Base-by-base conservation (phyloP, 2,113 vertebrate genomes). In the Forbesichthys papilliferus region DNA sequence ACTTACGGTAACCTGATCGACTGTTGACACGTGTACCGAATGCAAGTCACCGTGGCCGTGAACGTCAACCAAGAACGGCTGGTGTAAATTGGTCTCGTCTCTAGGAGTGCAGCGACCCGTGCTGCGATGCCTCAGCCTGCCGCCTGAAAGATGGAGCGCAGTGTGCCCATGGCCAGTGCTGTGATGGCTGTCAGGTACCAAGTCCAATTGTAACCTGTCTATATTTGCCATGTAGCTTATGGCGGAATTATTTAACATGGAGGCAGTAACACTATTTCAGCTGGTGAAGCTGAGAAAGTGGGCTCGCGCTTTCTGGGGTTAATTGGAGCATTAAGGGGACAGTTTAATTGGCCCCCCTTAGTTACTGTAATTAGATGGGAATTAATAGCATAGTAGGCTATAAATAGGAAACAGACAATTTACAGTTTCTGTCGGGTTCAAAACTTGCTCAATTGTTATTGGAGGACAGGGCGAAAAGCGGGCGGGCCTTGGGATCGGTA, bases 41-140 rank as follows among this genome's bases (percentile, higher is more conserved):
- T 48, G 20, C 20, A 20, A 27, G 27, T 27, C 27, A 3, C 27
- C 27, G 27, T 27, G 2, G 27, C 27, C 27, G 27, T 27, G 27
- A 27, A 27, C 2, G 27, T 27, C 27, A 27, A n/a, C 51, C 4
- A 61, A 4, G 36, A 20, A 27, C 27, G 58, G 18, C 65, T 74
- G 46, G 42, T 3, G 0, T 59, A 18, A n/a, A 34, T 34, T 13
- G 55, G 3, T 49, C 62, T 5, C 55, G 46, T 20, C 20, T 53
- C 5, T 0, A 98, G 96, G 94, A 94, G 69, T 98, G 96, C 71
- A 79, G 0, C 0, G 89, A 95, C 68, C 87, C 0, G 3, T 98
- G 95, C 74, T 98, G 96, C 55, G 93, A 98, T 0, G 92, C 96
- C 20, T 89, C 88, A 3, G 94, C 93, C 0, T 97, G 96, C 73